Evolutionary conservation across 2,888 invertebrate species (phyloP), one percentile per base, ranked within the genome.

Genomic region (Luperina testacea): DNA sequence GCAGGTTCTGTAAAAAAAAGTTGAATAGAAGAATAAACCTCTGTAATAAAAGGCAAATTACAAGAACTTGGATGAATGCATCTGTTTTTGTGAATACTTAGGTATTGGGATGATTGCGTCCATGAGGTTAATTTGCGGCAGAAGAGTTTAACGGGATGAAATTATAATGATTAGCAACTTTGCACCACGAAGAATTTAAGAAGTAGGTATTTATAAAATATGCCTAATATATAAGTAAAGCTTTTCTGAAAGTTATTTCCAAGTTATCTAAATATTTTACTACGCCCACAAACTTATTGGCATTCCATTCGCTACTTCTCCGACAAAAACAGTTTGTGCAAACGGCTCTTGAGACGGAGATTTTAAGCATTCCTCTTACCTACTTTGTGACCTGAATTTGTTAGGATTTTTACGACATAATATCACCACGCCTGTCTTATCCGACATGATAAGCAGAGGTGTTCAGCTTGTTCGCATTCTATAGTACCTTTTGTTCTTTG

Each of bases 341-440:
- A 84, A 80, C 45, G 53, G 17, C 15, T 68, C 82, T 84, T 67
- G 57, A 73, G 72, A 65, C 78, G 61, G 48, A 78, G 80, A 84
- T 83, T 86, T 77, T 48, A 80, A 82, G 75, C 78, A 86, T 84
- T 87, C 65, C 78, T 65, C 48, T 69, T 80, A 80, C 73, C 51
- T 81, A 81, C 42, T 84, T 77, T 83, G 69, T 80, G 81, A 84
- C 73, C 70, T 84, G 70, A 76, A 77, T 73, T 81, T 63, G 57
- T 61, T 63, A 48, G 57, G 63, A 72, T 75, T 84, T 67, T 72
- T 61, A 71, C 27, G 69, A 67, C 70, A 32, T 64, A 63, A 32
- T 64, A 63, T 15, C 61, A 38, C 32, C 32, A 38, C 17, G 51
- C n/a, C 8, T 67, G 8, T 38, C 64, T 69, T 27, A 38, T 15